A percentile compares a stretch with the other conserved stretches of the same genome.
Conservation (phyloP, 2,888 invertebrate genomes). For the Capitulum mitella region DNA sequence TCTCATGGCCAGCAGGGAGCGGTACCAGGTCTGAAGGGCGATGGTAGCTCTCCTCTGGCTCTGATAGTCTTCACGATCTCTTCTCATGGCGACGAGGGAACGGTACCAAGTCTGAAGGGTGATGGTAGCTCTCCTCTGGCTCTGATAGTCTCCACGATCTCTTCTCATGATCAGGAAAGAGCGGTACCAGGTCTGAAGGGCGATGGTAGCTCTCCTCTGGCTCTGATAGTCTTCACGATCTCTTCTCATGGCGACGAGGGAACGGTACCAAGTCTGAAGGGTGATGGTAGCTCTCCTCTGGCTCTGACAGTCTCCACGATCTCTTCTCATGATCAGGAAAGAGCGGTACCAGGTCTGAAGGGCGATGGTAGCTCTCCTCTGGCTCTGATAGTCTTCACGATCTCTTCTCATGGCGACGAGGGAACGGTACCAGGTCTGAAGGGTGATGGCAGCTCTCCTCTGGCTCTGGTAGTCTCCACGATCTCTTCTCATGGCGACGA, state of each 20-base stretch:
- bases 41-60: background rate
- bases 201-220: background rate
- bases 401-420: no score
- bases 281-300: no score
- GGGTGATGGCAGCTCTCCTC: no score
- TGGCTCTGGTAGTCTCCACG: no score
- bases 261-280: background rate
- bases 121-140: background rate
- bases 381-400: no score
- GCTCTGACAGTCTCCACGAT: no score
- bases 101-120: constrained; percentile 29
- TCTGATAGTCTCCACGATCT: background rate
- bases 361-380: no score
- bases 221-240: background rate
- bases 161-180: background rate
- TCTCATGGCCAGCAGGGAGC: background rate
- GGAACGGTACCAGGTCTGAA: no score
- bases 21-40: constrained; percentile 10
- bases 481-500: no score
- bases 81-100: background rate
- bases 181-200: background rate
- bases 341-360: no score
- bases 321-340: no score
- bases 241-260: background rate
- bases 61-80: background rate